Evolutionary conservation across 2,113 vertebrate species (phyloP).

Genomic region (Tetraodon nigroviridis): DNA sequence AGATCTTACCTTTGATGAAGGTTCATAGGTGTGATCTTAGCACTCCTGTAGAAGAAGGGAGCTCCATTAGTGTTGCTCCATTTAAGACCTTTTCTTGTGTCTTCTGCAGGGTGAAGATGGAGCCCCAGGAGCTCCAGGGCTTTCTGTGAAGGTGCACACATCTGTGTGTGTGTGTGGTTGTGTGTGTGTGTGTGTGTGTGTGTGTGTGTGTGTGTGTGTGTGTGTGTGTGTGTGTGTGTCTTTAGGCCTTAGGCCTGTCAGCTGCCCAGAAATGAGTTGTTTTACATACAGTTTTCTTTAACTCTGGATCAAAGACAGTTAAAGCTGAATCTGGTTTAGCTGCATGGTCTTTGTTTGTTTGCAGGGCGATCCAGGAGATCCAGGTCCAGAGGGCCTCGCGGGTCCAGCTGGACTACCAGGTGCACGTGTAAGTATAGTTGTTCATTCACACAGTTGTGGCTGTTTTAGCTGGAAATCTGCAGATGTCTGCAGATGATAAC

Average conservation of each 20-base stretch:
- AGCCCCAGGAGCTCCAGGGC: constrained; percentile 60
- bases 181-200: no score
- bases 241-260: no score
- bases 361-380: constrained; percentile 69
- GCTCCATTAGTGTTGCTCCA: no score
- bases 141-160: constrained; percentile 66
- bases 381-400: constrained; percentile 56
- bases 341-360: constrained; percentile 8
- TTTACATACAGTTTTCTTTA: no score
- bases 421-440: constrained; percentile 54
- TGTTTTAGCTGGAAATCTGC: no score
- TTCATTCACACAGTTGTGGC: no score
- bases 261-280: no score
- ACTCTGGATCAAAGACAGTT: background rate
- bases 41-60: background rate
- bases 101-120: constrained; percentile 72
- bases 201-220: no score
- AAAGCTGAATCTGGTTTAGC: background rate
- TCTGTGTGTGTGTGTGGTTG: no score
- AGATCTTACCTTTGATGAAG: background rate
- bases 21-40: background rate
- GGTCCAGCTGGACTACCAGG: constrained; percentile 75
- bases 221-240: no score
- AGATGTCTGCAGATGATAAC: no score
- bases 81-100: constrained; percentile 3